Base-by-base conservation (phyloP, 2,797 vertebrate species). In the Lepus oiostolus region DNA sequence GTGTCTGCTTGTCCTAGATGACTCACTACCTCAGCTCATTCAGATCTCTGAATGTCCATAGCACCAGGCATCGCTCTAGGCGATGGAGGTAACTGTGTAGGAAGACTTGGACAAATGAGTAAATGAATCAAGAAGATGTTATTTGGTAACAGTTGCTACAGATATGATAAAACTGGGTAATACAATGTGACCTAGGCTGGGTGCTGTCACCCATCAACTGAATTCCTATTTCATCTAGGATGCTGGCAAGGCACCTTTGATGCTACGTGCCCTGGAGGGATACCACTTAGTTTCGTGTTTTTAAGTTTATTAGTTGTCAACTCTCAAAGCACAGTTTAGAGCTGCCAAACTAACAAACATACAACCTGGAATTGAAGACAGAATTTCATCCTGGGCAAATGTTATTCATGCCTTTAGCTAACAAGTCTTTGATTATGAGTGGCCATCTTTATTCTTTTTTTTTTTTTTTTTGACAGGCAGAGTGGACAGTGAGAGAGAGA, bases 341-440 rank as follows among this genome's bases (percentile, higher is more conserved):
- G 52, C 32, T 52, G 65, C 76, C 74, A 1, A 19, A 17, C 26
- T 19, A 47, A 7, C 6, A 21, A 50, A 35, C 8, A 24, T 1
- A 38, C 5, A 42, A 2, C 50, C 19, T 50, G 24, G 62, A 52
- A 65, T 0, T 5, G 47, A 32, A 76, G 54, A 8, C 50, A 30
- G 24, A 5, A 19, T 35, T 8, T 24, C 90, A 8, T 9, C 10
- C 70, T 16, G 24, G 12, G 22, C 35, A 13, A 24, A 7, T 0
- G 9, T 0, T 1, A 14, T 19, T 4, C 7, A 19, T 3, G 13
- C 2, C 0, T 30, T 30, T 21, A 5, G 42, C 19, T 38, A 38
- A 1, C 12, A 62, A 19, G 10, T 2, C 71, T 63, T 71, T 9
- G 47, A n/a, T 11, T 38, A 60, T 58, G 58, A 63, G 26, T 10